Evolutionary conservation across 2,113 vertebrate species (phyloP), one percentile per base, ranked within the genome.

Genomic region (Fregata magnificens): DNA sequence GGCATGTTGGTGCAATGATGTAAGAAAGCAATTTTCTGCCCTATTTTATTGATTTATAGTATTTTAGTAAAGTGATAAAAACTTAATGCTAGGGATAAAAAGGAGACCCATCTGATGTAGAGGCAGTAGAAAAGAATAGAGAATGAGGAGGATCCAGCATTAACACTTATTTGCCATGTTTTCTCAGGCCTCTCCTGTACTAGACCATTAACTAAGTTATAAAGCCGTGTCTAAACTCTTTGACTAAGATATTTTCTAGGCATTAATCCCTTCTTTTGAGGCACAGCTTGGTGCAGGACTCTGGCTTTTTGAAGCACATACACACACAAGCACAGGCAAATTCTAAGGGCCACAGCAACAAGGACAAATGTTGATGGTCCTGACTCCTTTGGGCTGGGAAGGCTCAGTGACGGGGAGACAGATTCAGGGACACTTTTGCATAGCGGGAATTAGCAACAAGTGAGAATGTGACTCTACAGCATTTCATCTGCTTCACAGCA

Each of bases 21-120:
- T 97, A 97, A 97, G 95, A 97, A 97, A 95, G 88, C 96, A 96
- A 97, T 97, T 98, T 97, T 97, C 96, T 96, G 86, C 85, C 96
- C 91, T 95, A 95, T 97, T 97, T 97, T 97, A 96, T 95, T 96
- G 95, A 96, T 97, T 97, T 96, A 95, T 97, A 86, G 92, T 95
- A 95, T 96, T 97, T 97, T 96, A 97, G 94, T 93, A 95, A 96
- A 95, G 95, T 94, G 95, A 97, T 96, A 96, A 97, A 97, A 97
- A 80, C 93, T 94, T 92, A 97, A 95, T 94, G 86, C 78, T 74
- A 83, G 84, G 91, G 89, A 95, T 97, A 94, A 93, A 96, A 93
- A 88, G 59, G 67, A 91, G 61, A 69, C 44, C 84, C 63, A 73
- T 93, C 76, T 89, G 87, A 97, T 85, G 38, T n/a, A 90, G 53